Percentiles rank a stretch among this genome's conserved stretches.
Conservation (phyloP, 2,797 vertebrate genomes). For the Poliocrania exsul region DNA sequence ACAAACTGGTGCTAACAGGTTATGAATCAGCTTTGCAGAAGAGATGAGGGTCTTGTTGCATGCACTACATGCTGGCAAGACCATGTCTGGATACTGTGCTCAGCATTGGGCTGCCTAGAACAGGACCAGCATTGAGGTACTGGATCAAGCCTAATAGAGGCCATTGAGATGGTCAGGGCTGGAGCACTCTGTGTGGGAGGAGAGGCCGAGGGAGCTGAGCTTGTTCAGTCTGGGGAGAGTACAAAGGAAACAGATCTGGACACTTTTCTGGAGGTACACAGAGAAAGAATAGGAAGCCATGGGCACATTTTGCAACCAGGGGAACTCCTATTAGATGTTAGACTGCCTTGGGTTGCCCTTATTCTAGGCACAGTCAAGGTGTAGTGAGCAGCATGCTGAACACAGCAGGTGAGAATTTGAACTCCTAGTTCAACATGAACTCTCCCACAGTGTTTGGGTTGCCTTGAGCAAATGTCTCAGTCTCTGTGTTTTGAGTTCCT, state of each 20-base stretch:
- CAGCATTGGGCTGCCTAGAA: background rate
- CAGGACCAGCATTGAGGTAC: background rate
- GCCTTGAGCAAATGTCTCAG: background rate
- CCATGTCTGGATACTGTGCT: background rate
- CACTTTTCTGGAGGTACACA: background rate
- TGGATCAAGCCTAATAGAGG: background rate
- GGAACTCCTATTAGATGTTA: background rate
- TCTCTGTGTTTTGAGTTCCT: background rate
- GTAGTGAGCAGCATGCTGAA: background rate
- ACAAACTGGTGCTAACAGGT: fast-evolving
- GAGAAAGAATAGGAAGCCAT: background rate
- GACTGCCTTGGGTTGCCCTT: background rate
- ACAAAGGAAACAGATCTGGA: background rate
- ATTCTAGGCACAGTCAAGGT: fast-evolving
- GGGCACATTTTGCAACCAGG: background rate
- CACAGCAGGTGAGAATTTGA: background rate
- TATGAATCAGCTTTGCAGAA: background rate
- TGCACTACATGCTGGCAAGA: background rate
- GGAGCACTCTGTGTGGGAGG: background rate
- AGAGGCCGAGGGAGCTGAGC: background rate
- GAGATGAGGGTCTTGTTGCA: background rate
- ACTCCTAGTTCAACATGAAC: background rate
- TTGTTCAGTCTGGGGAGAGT: background rate
- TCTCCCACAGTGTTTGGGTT: background rate
- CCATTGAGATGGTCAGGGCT: background rate